Conservation (phyloP, 2,888 invertebrate genomes). For the Coenonympha arcania region DNA sequence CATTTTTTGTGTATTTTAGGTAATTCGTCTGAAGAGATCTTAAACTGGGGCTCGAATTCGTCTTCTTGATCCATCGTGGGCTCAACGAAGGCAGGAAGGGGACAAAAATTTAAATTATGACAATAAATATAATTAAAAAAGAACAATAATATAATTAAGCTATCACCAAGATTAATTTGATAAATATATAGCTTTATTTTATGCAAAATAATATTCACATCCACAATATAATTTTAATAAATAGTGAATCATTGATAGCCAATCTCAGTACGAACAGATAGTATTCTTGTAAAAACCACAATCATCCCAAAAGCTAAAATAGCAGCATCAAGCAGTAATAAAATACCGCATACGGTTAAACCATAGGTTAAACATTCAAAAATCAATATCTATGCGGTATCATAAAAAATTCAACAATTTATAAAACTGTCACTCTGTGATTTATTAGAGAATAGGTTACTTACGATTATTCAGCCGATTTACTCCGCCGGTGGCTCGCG, state of each 20-base stretch:
- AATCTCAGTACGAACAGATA: constrained; percentile 16
- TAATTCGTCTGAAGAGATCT: constrained; percentile 49
- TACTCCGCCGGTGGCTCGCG: constrained; percentile 43
- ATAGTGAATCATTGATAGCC: constrained; percentile 7
- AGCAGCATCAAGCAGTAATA: constrained; percentile 36
- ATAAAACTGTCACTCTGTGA: constrained; percentile 32
- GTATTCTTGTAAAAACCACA: constrained; percentile 18
- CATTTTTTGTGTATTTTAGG: constrained; percentile 66
- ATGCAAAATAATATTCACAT: background rate
- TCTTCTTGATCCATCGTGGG: constrained; percentile 55
- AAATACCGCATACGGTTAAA: constrained; percentile 39
- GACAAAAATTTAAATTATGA: constrained; percentile 27
- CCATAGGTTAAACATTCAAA: constrained; percentile 43
- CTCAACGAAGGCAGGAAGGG: constrained; percentile 37
- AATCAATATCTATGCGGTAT: constrained; percentile 63
- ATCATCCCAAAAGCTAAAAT: constrained; percentile 33
- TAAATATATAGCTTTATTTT: background rate
- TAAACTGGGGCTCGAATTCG: constrained; percentile 43
- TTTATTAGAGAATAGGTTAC: constrained; percentile 38
- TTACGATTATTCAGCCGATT: constrained; percentile 40
- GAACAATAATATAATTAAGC: constrained; percentile 5
- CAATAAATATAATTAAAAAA: background rate
- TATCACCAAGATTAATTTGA: background rate
- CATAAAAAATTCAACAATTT: constrained; percentile 33
- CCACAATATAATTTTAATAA: constrained; percentile 16